phyloP scores from a whole-genome alignment of 2,888 invertebrate species.

The Osedax fenrisi region DNA sequence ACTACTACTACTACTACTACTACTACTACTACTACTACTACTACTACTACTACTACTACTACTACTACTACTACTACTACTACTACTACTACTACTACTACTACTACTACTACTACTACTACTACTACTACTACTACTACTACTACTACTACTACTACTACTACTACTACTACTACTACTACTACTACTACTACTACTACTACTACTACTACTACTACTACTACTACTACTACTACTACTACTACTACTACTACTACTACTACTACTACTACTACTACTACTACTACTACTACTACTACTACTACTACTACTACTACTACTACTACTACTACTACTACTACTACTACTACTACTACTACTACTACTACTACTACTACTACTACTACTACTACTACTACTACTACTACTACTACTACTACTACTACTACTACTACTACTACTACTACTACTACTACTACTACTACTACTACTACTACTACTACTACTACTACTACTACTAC shows the following conservation, averaged over 20 bases:
- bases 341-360: slow-evolving; percentile 10
- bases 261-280: slow-evolving; percentile 10
- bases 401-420: no score
- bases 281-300: slow-evolving; percentile 4
- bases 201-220: slow-evolving; percentile 4
- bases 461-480: no score
- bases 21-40: slow-evolving; percentile 7
- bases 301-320: slow-evolving; percentile 10
- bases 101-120: slow-evolving; percentile 10
- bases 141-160: slow-evolving; percentile 7
- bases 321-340: slow-evolving; percentile 10
- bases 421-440: no score
- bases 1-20: slow-evolving; percentile 10
- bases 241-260: slow-evolving; percentile 10
- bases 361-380: slow-evolving; percentile 7
- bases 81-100: slow-evolving; percentile 7
- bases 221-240: slow-evolving; percentile 4
- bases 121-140: slow-evolving; percentile 10
- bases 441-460: no score
- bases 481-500: no score
- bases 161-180: slow-evolving; percentile 4
- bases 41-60: slow-evolving; percentile 7
- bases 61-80: slow-evolving; percentile 7
- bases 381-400: neutral
- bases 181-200: slow-evolving; percentile 4